Conservation (phyloP, 2,797 vertebrate species). For the Sebastes diaconus region DNA sequence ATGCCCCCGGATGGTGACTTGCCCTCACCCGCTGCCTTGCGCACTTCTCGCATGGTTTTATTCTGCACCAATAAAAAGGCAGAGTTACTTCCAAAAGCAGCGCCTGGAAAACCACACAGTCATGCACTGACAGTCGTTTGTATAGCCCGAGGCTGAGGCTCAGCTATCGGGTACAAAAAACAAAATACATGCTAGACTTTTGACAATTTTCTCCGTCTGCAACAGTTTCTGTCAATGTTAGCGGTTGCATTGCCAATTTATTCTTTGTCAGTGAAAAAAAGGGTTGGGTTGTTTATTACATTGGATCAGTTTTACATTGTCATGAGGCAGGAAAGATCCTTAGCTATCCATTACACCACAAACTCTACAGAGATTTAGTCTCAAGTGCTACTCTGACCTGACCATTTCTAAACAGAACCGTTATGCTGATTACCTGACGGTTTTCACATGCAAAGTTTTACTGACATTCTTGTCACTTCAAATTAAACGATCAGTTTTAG, state of each 20-base stretch:
- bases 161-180: not conserved
- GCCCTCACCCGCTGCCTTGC: constrained; percentile 82
- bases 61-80: constrained; percentile 69
- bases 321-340: not conserved
- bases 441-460: not conserved
- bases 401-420: not conserved
- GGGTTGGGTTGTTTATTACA: not conserved
- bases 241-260: not conserved
- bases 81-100: not conserved
- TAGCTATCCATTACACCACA: not conserved
- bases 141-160: not conserved
- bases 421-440: not conserved
- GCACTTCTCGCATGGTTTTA: constrained; percentile 85
- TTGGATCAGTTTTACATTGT: not conserved
- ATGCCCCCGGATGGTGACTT: constrained; percentile 81
- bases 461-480: not conserved
- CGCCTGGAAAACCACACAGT: not conserved
- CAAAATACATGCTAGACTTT: not conserved
- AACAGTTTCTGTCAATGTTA: not conserved
- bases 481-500: not conserved
- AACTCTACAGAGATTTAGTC: not conserved
- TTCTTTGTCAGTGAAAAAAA: not conserved
- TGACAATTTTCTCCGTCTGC: not conserved
- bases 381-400: not conserved
- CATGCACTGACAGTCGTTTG: not conserved